Percentiles rank a stretch among this genome's conserved stretches.
Conservation (phyloP, 2,797 vertebrate species). For the Syncerus caffer region DNA sequence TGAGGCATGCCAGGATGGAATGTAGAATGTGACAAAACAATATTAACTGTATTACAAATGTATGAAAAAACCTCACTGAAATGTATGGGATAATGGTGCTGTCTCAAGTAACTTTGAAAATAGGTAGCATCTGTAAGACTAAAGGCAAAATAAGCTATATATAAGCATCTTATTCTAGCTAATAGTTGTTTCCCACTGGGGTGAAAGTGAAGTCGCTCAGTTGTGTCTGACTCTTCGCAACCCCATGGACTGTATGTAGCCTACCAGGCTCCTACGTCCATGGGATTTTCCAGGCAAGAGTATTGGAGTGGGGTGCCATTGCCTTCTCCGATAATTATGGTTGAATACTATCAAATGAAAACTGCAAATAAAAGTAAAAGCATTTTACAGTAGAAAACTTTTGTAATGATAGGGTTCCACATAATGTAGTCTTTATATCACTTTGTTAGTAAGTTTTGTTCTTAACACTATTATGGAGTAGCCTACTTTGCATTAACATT, state of each 20-base stretch:
- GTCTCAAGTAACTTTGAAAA: background rate
- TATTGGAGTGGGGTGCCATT: too few species aligned
- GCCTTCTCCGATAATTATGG: slow-evolving; percentile 81
- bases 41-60: background rate
- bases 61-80: background rate
- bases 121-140: background rate
- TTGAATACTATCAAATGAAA: slow-evolving; percentile 88
- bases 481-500: slow-evolving; percentile 94
- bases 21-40: background rate
- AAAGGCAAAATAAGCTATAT: background rate
- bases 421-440: slow-evolving; percentile 86
- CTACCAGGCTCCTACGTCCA: too few species aligned
- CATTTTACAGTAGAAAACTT: slow-evolving; percentile 85
- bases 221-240: too few species aligned
- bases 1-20: background rate
- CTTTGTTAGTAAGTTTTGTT: slow-evolving; percentile 88
- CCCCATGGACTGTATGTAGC: too few species aligned
- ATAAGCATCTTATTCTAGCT: background rate
- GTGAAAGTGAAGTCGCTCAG: too few species aligned
- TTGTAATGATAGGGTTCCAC: slow-evolving; percentile 87
- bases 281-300: too few species aligned
- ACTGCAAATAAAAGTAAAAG: slow-evolving; percentile 82
- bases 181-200: background rate
- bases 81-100: background rate
- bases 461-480: slow-evolving; percentile 93